Evolutionary conservation across 2,888 invertebrate species (phyloP), one percentile per base, ranked within the genome.

Genomic region (Mythimna albipuncta): DNA sequence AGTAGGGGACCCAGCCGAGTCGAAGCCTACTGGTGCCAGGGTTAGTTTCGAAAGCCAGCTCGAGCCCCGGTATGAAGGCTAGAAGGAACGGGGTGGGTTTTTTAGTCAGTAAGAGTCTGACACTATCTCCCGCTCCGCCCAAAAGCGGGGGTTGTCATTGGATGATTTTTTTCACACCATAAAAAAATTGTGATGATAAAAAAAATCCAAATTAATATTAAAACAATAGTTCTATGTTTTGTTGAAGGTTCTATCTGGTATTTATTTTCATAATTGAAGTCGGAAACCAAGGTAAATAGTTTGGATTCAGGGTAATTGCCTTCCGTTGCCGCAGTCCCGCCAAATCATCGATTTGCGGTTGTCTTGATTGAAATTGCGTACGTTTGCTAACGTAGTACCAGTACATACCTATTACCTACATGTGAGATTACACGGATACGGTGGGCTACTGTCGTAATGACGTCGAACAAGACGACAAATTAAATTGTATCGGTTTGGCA

Each of bases 311-410:
- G 59, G 70, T 67, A 83, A 81, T 84, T 81, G 77, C 74, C 64
- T 82, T 71, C 47, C 13, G 69, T 59, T 58, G 58, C 69, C 74
- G 54, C 78, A 79, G 57, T 69, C 65, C 64, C 69, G 55, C 69
- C 75, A 76, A 77, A 76, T 77, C 71, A 86, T 86, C 81, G 83
- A 85, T 85, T 81, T 81, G 83, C 61, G 85, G 85, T 83, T 72
- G 72, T 75, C 75, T 81, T 86, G 76, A 86, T 85, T 83, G 85
- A 81, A 86, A 81, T 86, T 81, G 75, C 66, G 66, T 77, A 69
- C 72, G 75, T 77, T 74, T 66, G 85, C 83, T 68, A 62, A 77
- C 63, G 65, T 41, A 62, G 66, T 72, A 58, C 69, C 62, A 63
- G 64, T 62, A 62, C 57, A 74, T 69, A 76, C 7, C 26, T 59